These are phyloP conservation scores for Leptocoma aspasia DNA, from an alignment of 2,113 vertebrate species.

Conservation along the genomic window DNA sequence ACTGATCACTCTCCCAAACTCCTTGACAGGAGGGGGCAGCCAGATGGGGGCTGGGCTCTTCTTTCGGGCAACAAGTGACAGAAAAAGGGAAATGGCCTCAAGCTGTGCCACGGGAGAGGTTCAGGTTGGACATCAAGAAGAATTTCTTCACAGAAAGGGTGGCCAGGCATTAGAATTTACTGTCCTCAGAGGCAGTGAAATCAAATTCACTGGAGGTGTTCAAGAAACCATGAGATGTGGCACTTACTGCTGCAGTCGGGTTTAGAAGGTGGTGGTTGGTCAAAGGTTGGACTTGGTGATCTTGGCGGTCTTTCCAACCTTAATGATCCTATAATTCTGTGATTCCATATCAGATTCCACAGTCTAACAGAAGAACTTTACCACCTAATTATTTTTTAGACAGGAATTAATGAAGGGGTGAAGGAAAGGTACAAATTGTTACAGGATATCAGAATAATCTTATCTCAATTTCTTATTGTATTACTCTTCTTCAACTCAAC, in stretches of 20 bases:
- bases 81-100: background rate
- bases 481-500: background rate
- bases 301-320: background rate
- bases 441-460: background rate
- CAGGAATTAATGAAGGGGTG: background rate
- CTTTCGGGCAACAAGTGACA: accelerated
- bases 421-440: background rate
- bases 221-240: background rate
- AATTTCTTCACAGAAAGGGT: background rate
- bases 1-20: accelerated
- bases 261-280: background rate
- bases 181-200: background rate
- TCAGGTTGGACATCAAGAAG: background rate
- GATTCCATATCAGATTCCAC: background rate
- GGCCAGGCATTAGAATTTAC: background rate
- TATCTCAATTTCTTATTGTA: background rate
- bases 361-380: background rate
- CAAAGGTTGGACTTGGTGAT: background rate
- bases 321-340: background rate
- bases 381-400: background rate
- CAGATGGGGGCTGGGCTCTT: too few species aligned
- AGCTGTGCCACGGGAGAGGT: background rate
- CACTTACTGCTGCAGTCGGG: background rate
- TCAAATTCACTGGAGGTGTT: background rate
- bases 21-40: background rate